Base-by-base conservation (phyloP, 2,113 vertebrate genomes). In the Heterotis niloticus region DNA sequence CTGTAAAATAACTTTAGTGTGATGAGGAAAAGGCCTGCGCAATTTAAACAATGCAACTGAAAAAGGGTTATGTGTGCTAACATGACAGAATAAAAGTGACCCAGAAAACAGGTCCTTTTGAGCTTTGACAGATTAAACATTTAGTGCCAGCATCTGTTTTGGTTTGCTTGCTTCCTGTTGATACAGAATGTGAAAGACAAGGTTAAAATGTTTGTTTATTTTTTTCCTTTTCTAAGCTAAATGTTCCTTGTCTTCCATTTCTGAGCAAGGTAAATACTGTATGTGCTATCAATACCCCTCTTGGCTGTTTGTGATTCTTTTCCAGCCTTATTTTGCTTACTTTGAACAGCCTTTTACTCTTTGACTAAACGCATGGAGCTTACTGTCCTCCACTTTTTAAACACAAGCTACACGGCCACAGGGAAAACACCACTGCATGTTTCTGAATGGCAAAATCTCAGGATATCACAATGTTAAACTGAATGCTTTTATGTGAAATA, bases 81-180 rank as follows among this genome's bases (percentile, higher is more conserved):
- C 51, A 44, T 7, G 34, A 44, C 34, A 44, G 34, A 44, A 2
- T 44, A 7, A 2, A 44, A 44, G 34, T 44, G 34, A 44, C 34
- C 34, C 34, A 44, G 7, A 44, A 44, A 7, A 72, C 44, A 54
- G 23, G 69, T 54, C 10, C 11, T 23, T 54, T 23, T 54, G 18
- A 18, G 20, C 13, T 72, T 72, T 72, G 34, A 54, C 69, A 72
- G 44, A 72, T 54, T 24, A n/a, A 54, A 72, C 51, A 52, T n/a
- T 51, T 70, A 34, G 34, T 34, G 0, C n/a, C 18, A 71, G 18
- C 18, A 20, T 71, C 2, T 72, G 23, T 51, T 51, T 34, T 72
- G 51, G 0, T 23, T 51, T 72, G 54, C 52, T 34, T 52, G 23
- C 52, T 71, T 71, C 11, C 52, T 72, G 34, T 34, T 72, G 69